Conservation (phyloP, 1,140 invertebrate species). For the Papilio polyxenes region DNA sequence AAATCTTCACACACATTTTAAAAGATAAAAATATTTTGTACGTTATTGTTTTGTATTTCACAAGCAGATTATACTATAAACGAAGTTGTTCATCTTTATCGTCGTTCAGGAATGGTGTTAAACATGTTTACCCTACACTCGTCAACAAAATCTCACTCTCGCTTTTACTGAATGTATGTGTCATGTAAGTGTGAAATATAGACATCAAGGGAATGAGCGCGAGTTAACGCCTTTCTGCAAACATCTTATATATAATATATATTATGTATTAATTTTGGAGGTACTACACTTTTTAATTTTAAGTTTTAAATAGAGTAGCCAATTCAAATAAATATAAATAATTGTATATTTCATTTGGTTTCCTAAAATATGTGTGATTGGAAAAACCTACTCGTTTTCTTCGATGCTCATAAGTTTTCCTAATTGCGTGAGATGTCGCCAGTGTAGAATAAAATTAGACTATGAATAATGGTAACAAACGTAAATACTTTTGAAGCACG, state of each 20-base stretch:
- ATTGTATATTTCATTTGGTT: background rate
- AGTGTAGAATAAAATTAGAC: conserved; percentile 2
- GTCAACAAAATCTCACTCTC: background rate
- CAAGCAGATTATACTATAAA: no score
- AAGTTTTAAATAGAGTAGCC: background rate
- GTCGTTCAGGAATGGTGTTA: background rate
- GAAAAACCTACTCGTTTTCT: background rate
- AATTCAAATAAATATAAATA: background rate
- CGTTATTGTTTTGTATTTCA: background rate
- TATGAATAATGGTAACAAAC: conserved; percentile 18
- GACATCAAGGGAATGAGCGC: background rate
- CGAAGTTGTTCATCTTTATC: no score
- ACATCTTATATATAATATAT: background rate
- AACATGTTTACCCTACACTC: background rate
- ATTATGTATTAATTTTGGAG: background rate
- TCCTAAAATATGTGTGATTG: conserved; percentile 9
- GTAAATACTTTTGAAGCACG: background rate
- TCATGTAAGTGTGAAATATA: background rate
- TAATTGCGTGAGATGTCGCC: background rate
- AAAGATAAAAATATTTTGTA: background rate
- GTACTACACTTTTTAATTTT: background rate
- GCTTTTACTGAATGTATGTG: background rate
- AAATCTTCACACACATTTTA: background rate
- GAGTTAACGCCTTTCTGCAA: no score
- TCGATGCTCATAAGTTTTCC: background rate